phyloP scores from a whole-genome alignment of 2,888 invertebrate genomes.

The Blomia tropicalis region DNA sequence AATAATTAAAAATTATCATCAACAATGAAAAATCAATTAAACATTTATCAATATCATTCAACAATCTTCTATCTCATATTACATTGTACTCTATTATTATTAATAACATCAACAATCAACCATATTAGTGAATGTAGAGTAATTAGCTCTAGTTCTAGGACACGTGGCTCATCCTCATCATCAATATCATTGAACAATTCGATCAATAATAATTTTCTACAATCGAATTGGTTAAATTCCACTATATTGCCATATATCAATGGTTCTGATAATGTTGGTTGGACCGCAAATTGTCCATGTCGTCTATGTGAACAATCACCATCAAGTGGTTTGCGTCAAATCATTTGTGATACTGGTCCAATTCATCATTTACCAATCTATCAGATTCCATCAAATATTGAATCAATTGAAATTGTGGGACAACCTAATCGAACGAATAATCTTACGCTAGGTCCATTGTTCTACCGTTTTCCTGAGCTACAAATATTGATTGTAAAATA shows the following conservation, averaged over 20 bases:
- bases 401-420: conserved; percentile 1
- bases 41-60: no score
- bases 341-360: not conserved
- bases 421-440: not conserved
- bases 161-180: no score
- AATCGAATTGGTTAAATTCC: no score
- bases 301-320: not conserved
- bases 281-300: conserved; percentile 8
- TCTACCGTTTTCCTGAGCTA: conserved; percentile 5
- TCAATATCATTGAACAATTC: no score
- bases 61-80: no score
- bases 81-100: no score
- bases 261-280: not conserved
- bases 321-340: not conserved
- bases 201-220: no score
- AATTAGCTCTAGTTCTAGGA: no score
- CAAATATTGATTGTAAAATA: conserved; percentile 47
- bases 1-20: no score
- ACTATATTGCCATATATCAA: not conserved
- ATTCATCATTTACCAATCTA: not conserved
- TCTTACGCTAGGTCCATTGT: conserved; percentile 7
- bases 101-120: no score
- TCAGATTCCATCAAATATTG: not conserved
- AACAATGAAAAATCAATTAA: no score
- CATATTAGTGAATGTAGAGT: no score